Evolutionary conservation across 2,113 vertebrate genomes (phyloP).

Genomic region (Scartelaos histophorus): DNA sequence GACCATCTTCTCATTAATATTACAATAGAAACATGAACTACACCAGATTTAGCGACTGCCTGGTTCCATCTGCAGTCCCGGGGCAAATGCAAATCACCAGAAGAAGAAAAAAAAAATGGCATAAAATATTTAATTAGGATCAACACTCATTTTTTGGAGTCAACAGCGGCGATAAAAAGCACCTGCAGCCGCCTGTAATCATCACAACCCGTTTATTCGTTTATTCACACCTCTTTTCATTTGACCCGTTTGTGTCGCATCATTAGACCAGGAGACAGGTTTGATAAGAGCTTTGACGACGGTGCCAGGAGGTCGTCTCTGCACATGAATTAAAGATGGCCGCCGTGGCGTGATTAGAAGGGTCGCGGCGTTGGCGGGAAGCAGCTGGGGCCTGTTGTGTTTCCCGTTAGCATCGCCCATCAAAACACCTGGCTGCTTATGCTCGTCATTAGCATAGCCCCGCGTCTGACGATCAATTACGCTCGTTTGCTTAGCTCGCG

Average conservation of each 20-base stretch:
- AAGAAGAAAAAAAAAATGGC: no score
- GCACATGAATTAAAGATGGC: conserved; percentile 51
- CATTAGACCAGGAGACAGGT: conserved; percentile 54
- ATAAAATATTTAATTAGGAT: no score
- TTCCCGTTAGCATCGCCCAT: conserved; percentile 7
- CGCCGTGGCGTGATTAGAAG: conserved; percentile 32
- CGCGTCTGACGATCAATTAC: conserved; percentile 3
- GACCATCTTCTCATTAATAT: no score
- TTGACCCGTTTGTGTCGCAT: conserved; percentile 36
- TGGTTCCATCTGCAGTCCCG: no score
- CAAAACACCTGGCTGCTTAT: neutral
- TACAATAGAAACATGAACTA: no score
- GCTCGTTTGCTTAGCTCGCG: neutral
- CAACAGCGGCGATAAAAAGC: no score
- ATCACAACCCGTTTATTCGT: neutral
- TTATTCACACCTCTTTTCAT: conserved; percentile 21
- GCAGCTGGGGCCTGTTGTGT: conserved; percentile 29
- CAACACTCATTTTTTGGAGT: no score
- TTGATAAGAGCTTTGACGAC: conserved; percentile 37
- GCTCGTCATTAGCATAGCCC: conserved; percentile 4
- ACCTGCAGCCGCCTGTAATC: neutral
- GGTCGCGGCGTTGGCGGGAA: conserved; percentile 33
- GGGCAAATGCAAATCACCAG: no score
- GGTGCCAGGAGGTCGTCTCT: conserved; percentile 42
- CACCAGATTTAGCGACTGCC: no score